Base-by-base conservation (phyloP, 2,888 invertebrate species). In the Antitype chi region DNA sequence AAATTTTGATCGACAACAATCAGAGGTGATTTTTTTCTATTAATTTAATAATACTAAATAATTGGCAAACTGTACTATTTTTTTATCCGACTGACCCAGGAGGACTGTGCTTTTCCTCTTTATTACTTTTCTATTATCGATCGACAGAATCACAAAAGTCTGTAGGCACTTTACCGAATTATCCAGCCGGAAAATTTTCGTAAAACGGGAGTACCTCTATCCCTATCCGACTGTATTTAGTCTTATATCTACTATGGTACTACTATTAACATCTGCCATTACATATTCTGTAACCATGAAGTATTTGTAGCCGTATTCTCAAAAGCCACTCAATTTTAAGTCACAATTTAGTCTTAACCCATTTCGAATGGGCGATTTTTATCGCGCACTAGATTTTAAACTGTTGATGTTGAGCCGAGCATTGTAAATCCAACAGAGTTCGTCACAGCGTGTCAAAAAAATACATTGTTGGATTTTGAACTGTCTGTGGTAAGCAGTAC, bases 211-310 rank as follows among this genome's bases (percentile, higher is more conserved):
- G 64, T 57, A 64, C 15, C 20, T 38, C 9, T 38, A 66, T 28
- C 59, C 47, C 59, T 70, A 64, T 49, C n/a, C 5, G 62, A 82
- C 81, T 74, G 68, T 84, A 28, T 57, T 70, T 84, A 62, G 53
- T 77, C n/a, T 67, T 57, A 55, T 69, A n/a, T 47, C 17, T 62
- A 57, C 23, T 63, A 49, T 57, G 68, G 78, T 69, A 69, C 43
- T 52, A 52, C 28, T 63, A 52, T 3, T 78, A 25, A 66, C 79
- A n/a, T 66, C 72, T 38, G 80, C 74, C 52, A 72, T 72, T 62
- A 68, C 57, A 28, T 64, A 67, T 62, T 38, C 25, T 63, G 25
- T 80, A 70, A 70, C 49, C 28, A 49, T 70, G n/a, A 52, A 74
- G 71, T 85, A 67, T 76, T 70, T 74, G 55, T 32, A 43, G 32